phyloP scores from a whole-genome alignment of 2,888 invertebrate genomes.

The Harpalus rufipes region DNA sequence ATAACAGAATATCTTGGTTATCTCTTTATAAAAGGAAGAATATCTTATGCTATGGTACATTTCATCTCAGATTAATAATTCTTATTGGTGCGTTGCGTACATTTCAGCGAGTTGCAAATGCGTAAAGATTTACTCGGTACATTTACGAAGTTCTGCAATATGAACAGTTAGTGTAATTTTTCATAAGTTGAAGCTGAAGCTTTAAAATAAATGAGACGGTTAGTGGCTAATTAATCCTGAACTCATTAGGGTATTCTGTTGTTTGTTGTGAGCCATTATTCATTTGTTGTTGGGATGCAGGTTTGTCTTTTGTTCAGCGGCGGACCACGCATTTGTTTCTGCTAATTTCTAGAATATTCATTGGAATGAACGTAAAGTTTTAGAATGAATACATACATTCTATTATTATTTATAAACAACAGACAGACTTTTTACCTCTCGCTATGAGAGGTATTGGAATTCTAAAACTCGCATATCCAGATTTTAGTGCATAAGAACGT shows the following conservation, averaged over 20 bases:
- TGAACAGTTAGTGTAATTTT: conserved; percentile 26
- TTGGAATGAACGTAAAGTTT: neutral
- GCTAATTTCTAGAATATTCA: neutral
- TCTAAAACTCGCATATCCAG: neutral
- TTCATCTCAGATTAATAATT: neutral
- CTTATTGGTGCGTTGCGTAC: neutral
- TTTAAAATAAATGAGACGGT: conserved; percentile 58
- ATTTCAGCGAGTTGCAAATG: neutral
- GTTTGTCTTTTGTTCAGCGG: conserved; percentile 27
- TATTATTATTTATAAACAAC: no score
- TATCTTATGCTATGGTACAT: neutral
- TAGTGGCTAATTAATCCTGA: conserved; percentile 58
- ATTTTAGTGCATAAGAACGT: neutral
- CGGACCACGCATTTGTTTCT: neutral
- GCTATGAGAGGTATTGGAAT: neutral
- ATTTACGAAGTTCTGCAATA: conserved; percentile 2
- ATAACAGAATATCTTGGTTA: no score
- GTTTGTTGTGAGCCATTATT: conserved; percentile 30
- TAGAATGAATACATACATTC: no score
- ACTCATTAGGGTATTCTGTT: conserved; percentile 61
- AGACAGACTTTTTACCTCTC: no score
- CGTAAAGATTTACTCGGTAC: neutral
- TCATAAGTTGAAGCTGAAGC: conserved; percentile 8
- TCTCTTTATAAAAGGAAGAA: no score
- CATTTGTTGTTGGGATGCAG: conserved; percentile 19